Evolutionary conservation across 2,888 invertebrate species (phyloP), one percentile per base, ranked within the genome.

Genomic region (Saturnia japonica): DNA sequence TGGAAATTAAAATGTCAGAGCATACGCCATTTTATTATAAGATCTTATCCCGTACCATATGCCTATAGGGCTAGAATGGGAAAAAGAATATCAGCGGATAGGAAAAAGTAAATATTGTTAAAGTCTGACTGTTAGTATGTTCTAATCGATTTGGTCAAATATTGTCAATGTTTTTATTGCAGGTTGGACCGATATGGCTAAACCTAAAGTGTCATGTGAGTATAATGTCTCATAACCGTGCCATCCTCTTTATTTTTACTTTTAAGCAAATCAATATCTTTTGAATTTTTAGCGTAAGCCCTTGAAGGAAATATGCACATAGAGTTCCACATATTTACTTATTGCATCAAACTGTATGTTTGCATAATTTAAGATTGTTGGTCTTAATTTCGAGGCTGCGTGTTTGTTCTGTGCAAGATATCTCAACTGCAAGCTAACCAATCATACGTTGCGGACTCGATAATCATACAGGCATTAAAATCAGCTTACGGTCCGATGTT

Each of bases 371-470:
- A 42, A 68, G 68, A 68, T 47, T 40, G 62, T 62, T 43, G 47
- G 45, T 57, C 60, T 68, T 68, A 68, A 68, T 71, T 40, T 71
- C 57, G 57, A 43, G 42, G 51, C 47, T 68, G 57, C 12, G 64
- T 42, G 68, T 71, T 71, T 69, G 28, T 66, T 71, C 69, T 45
- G 45, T 28, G 47, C 71, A 25, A 28, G 34, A 34, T 62, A 54
- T 68, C 64, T 68, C 45, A 68, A 70, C 42, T 57, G n/a, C 25
- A 28, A 34, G 9, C 45, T 54, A 57, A 66, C 66, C 71, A 69
- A 71, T 71, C 66, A 71, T 66, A 67, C 42, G 57, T 68, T 69
- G 67, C 69, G 54, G 66, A 67, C 57, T 64, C 71, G 68, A 71
- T 71, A 71, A 69, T 69, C 66, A 47, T 66, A 68, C 67, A 67